Evolutionary conservation across 1,140 invertebrate genomes (phyloP).

Genomic region (Ctenoplectra terminalis): DNA sequence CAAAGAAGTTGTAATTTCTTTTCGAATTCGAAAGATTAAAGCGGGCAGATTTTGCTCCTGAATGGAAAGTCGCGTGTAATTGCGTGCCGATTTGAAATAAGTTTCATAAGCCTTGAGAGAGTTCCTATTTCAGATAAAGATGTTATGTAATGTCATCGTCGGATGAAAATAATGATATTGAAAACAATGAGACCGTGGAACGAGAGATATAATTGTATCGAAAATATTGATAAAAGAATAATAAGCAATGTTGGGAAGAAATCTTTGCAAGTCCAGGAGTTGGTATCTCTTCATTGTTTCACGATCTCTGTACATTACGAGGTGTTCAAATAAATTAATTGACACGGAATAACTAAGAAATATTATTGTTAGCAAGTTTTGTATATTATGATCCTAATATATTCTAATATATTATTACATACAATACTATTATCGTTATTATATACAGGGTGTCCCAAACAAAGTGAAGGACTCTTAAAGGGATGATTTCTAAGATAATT

Average conservation of each 20-base stretch:
- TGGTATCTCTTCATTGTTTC: neutral
- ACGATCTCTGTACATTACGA: neutral
- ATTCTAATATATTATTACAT: too few species aligned
- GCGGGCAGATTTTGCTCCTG: neutral
- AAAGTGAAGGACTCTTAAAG: too few species aligned
- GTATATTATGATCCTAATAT: too few species aligned
- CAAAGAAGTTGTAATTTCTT: too few species aligned
- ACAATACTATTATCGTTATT: too few species aligned
- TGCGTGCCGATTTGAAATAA: neutral
- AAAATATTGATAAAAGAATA: neutral
- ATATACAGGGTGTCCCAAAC: too few species aligned
- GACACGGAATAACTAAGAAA: neutral
- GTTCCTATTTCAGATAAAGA: neutral
- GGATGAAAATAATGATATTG: neutral
- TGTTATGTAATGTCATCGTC: neutral
- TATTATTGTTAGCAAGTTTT: neutral
- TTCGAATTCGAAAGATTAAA: neutral
- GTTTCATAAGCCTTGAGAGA: constrained; percentile 1
- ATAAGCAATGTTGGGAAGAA: neutral
- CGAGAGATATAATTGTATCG: too few species aligned
- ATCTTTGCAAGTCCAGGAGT: neutral
- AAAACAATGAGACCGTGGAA: neutral
- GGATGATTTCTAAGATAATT: too few species aligned
- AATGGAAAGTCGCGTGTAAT: neutral
- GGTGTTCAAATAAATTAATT: neutral